Evolutionary conservation across 2,888 invertebrate species (phyloP).

Genomic region (Dendrolimus pini): DNA sequence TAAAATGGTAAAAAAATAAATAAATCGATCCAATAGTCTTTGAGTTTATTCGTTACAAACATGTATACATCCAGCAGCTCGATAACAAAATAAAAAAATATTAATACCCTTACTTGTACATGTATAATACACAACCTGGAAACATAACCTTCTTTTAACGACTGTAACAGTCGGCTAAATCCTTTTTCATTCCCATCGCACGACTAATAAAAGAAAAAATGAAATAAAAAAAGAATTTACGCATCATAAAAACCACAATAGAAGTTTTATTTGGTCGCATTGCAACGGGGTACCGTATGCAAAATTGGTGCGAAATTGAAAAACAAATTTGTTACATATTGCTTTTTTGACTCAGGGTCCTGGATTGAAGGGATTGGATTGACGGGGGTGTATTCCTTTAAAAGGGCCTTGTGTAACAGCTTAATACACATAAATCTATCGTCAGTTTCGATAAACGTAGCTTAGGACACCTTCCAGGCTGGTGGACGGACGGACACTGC

Average conservation of each 20-base stretch:
- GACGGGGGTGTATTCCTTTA: constrained; percentile 14
- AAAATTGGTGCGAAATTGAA: constrained; percentile 76
- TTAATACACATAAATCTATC: no score
- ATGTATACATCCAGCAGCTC: no score
- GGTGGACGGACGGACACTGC: no score
- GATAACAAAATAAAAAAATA: no score
- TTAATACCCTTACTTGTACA: no score
- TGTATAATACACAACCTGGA: no score
- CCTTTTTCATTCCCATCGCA: constrained; percentile 59
- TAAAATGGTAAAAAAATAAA: no score
- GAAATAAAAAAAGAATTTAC: constrained; percentile 50
- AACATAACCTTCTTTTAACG: no score
- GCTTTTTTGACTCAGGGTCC: constrained; percentile 48
- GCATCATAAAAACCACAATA: constrained; percentile 71
- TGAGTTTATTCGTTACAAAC: no score
- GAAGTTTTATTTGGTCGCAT: constrained; percentile 57
- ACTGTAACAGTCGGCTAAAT: constrained; percentile 26
- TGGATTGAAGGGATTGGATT: constrained; percentile 12
- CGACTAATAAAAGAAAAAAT: constrained; percentile 41
- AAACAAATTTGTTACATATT: constrained; percentile 77
- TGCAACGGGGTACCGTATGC: constrained; percentile 57
- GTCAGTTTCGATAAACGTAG: no score
- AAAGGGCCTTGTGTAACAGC: background rate
- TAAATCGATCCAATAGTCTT: no score
- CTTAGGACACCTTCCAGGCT: no score